phyloP scores from a whole-genome alignment of 2,113 vertebrate genomes.

The Clarias magur region DNA sequence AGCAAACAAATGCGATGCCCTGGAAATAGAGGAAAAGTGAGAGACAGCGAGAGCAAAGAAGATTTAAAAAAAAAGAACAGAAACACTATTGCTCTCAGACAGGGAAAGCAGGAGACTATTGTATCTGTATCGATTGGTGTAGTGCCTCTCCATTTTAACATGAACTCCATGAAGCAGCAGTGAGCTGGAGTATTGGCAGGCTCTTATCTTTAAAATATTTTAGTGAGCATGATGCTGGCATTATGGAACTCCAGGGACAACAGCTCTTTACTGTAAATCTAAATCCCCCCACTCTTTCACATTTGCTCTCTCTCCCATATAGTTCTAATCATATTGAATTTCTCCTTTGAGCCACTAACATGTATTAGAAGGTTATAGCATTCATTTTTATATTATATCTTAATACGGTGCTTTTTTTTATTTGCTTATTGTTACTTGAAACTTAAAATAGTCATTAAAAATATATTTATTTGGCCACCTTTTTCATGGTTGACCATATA shows the following conservation, averaged over 20 bases:
- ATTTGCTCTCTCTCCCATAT: background rate
- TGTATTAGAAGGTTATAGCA: background rate
- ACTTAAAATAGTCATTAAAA: background rate
- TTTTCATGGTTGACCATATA: background rate
- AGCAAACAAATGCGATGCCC: conserved; percentile 45
- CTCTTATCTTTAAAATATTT: conserved; percentile 75
- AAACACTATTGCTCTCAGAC: conserved; percentile 61
- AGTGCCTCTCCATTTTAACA: conserved; percentile 76
- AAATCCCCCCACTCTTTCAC: conserved; percentile 1
- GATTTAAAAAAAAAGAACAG: conserved; percentile 53
- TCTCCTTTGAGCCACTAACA: background rate
- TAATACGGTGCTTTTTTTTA: background rate
- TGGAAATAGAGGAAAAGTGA: conserved; percentile 37
- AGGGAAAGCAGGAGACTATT: conserved; percentile 71
- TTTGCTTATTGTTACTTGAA: background rate
- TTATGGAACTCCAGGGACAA: conserved; percentile 65
- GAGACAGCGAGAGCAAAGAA: conserved; percentile 41
- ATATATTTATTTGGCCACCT: background rate
- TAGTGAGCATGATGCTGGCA: conserved; percentile 75
- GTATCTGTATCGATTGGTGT: conserved; percentile 76
- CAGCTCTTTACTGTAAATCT: conserved; percentile 41
- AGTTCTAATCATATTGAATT: conserved; percentile 16
- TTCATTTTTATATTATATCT: background rate
- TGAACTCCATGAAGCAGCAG: conserved; percentile 72
- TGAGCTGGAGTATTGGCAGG: conserved; percentile 67